Base-by-base conservation (phyloP, 2,888 invertebrate genomes). In the Tetragonisca angustula region DNA sequence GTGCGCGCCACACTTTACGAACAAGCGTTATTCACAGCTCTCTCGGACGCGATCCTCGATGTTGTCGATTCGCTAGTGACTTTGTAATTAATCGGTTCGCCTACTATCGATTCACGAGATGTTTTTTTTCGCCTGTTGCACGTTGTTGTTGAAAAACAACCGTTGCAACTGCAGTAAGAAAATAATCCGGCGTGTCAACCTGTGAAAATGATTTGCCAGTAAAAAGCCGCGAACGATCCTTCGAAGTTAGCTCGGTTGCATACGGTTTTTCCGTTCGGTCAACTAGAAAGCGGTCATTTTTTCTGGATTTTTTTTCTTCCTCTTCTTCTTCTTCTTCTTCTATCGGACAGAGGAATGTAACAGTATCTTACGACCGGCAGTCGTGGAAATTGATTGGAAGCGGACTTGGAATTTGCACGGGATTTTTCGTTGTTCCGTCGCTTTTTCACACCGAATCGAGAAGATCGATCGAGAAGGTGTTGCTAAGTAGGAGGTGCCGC, bases 161-260 rank as follows among this genome's bases (percentile, higher is more conserved):
- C 43, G 68, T 54, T 62, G 73, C 76, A 61, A 27, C 68, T 17
- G 56, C 75, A 71, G 72, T 84, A 88, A 89, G 90, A 90, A 90
- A 83, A 72, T 88, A 88, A 89, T 90, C 83, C 79, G 85, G 61
- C 85, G 84, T 90, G 85, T 88, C 88, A 83, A 88, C 81, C 90
- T 87, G 89, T 88, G 90, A 90, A 90, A 89, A 90, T 85, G 88
- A 85, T 87, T 89, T 61, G 69, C 50, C 27, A 27, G 36, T 72
- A 87, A 87, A 85, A 89, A 87, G 67, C 17, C 24, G 71, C 71
- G 59, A 76, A 79, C 76, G 67, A 65, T 73, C 43, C 36, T 32
- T 24, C 32, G 19, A 19, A 32, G 70, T 69, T 70, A 43, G 64
- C 27, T 56, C 70, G 36, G 69, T 69, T 43, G 67, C 71, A 71